Conservation (phyloP, 2,888 invertebrate genomes). For the Lagria hirta region DNA sequence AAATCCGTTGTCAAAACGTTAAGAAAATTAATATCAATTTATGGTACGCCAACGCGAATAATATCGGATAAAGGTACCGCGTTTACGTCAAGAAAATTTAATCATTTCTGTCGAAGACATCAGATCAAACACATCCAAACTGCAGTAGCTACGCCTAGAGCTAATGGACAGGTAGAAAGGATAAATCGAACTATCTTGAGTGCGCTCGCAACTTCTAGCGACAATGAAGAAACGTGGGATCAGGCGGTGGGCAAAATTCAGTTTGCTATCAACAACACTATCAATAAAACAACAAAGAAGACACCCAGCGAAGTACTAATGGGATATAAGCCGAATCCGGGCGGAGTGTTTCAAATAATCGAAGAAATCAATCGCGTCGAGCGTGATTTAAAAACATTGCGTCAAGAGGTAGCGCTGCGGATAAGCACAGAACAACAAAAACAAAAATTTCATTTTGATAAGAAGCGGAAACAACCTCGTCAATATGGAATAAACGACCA, state of each 20-base stretch:
- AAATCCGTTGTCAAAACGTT: conserved; percentile 2
- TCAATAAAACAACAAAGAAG: not conserved
- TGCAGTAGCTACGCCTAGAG: too few species aligned
- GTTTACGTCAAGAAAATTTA: too few species aligned
- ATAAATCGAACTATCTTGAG: too few species aligned
- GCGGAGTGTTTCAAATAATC: conserved; percentile 1
- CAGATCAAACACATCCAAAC: too few species aligned
- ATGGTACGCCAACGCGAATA: too few species aligned
- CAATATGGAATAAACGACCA: conserved; percentile 14
- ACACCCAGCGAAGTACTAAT: conserved; percentile 5
- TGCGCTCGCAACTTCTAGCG: too few species aligned
- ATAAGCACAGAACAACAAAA: not conserved
- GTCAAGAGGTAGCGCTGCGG: not conserved
- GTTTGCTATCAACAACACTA: conserved; percentile 3
- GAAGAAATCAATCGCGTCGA: not conserved
- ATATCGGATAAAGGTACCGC: too few species aligned
- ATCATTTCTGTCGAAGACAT: too few species aligned
- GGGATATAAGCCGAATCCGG: conserved; percentile 2
- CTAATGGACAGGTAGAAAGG: too few species aligned
- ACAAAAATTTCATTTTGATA: conserved; percentile 1
- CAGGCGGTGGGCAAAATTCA: too few species aligned
- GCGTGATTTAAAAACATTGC: not conserved
- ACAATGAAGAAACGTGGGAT: too few species aligned
- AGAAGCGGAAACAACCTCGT: conserved; percentile 3
- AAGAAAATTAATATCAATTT: not conserved